Percentiles rank a stretch among this genome's conserved stretches.
These are phyloP conservation scores for Drosophila kohkoa DNA, from an alignment of 1,140 invertebrate species.

Conservation along the genomic window DNA sequence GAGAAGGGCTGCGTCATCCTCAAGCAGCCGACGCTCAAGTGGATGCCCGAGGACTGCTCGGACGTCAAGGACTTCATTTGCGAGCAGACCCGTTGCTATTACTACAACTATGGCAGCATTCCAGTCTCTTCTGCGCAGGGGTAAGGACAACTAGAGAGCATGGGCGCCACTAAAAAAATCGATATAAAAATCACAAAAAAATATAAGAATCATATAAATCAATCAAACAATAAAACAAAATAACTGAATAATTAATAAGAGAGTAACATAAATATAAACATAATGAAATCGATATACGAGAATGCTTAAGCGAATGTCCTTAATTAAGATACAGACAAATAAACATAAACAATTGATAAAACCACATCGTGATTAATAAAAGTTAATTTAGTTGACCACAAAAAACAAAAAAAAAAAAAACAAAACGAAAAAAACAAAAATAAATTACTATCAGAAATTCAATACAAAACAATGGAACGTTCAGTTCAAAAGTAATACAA, in stretches of 20 bases:
- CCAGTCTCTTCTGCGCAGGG: slow-evolving; percentile 94
- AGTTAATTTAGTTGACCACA: slow-evolving; percentile 80
- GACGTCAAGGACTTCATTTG: slow-evolving; percentile 94
- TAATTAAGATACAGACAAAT: slow-evolving; percentile 64
- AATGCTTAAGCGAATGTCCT: slow-evolving; percentile 71
- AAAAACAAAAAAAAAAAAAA: slow-evolving; percentile 38
- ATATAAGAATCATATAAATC: slow-evolving; percentile 43
- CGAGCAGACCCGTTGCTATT: slow-evolving; percentile 95
- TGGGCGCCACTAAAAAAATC: slow-evolving; percentile 44
- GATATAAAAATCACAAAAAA: slow-evolving; percentile 39
- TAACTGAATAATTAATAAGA: slow-evolving; percentile 55
- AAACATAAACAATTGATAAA: slow-evolving; percentile 57
- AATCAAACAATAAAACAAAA: slow-evolving; percentile 59
- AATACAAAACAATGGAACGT: slow-evolving; percentile 53
- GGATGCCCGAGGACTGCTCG: slow-evolving; percentile 93
- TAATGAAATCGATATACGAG: slow-evolving; percentile 71
- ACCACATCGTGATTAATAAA: slow-evolving; percentile 65
- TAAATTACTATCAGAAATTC: slow-evolving; percentile 35
- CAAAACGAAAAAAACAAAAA: slow-evolving; percentile 33
- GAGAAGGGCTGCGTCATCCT: slow-evolving; percentile 91
- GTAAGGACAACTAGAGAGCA: slow-evolving; percentile 87
- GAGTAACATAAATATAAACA: slow-evolving; percentile 43
- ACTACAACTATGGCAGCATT: slow-evolving; percentile 95
- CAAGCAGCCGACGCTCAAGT: slow-evolving; percentile 90
- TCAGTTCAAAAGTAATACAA: slow-evolving; percentile 64